Percentiles rank a stretch among this genome's conserved stretches.
phyloP scores from a whole-genome alignment of 1,140 invertebrate genomes.

The Armadillidium nasatum region DNA sequence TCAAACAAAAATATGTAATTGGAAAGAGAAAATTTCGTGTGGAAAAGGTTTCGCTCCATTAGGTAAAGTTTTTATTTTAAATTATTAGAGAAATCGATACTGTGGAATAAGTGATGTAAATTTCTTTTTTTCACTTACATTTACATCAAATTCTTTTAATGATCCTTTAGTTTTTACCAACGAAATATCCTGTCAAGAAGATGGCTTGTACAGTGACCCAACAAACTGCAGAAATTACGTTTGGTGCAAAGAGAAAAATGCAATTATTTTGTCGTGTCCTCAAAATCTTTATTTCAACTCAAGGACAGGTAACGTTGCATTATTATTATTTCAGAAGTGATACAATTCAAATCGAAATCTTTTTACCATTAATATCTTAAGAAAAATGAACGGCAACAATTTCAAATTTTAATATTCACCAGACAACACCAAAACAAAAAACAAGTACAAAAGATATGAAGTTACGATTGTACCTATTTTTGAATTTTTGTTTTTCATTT shows the following conservation, averaged over 20 bases:
- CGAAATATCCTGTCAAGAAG: constrained; percentile 22
- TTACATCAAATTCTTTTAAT: not conserved
- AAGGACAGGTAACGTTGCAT: constrained; percentile 45
- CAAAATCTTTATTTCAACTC: constrained; percentile 48
- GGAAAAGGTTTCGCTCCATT: constrained; percentile 31
- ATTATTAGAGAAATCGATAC: not conserved
- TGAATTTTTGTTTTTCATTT: too few species aligned
- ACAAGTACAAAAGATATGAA: too few species aligned
- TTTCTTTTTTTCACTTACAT: not conserved
- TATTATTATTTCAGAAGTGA: too few species aligned
- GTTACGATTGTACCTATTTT: too few species aligned
- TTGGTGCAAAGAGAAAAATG: constrained; percentile 38
- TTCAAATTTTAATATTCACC: too few species aligned
- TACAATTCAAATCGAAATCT: too few species aligned
- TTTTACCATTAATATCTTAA: too few species aligned
- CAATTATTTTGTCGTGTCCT: constrained; percentile 47
- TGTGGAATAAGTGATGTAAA: not conserved
- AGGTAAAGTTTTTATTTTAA: not conserved
- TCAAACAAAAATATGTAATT: constrained; percentile 51
- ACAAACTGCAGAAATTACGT: constrained; percentile 42
- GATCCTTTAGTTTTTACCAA: not conserved
- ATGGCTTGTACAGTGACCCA: constrained; percentile 45
- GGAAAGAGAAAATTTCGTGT: constrained; percentile 45
- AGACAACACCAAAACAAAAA: too few species aligned
- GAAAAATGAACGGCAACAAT: too few species aligned